These are phyloP conservation scores for Rhyacophila evoluta DNA, from an alignment of 2,888 invertebrate species.

Conservation along the genomic window DNA sequence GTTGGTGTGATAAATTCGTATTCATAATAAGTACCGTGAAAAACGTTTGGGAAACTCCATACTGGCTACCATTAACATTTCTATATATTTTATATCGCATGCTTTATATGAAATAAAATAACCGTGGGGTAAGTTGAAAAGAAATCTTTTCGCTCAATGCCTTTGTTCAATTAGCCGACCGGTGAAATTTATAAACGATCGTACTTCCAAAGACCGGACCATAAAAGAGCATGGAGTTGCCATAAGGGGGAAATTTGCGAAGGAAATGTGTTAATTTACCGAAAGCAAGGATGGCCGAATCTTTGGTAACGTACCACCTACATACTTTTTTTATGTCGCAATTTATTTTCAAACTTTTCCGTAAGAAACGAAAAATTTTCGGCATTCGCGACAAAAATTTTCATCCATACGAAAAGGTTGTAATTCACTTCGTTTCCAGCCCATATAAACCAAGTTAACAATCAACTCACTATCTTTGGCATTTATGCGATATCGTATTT, in stretches of 20 bases:
- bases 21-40: too few species aligned
- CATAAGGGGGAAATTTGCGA: slow-evolving; percentile 8
- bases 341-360: too few species aligned
- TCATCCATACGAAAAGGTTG: too few species aligned
- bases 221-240: background rate
- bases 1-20: too few species aligned
- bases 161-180: slow-evolving; percentile 44
- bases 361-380: too few species aligned
- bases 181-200: slow-evolving; percentile 29
- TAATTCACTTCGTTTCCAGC: too few species aligned
- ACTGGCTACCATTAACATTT: background rate
- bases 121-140: slow-evolving; percentile 31
- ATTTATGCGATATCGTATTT: too few species aligned
- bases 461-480: too few species aligned
- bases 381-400: too few species aligned
- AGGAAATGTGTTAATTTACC: slow-evolving; percentile 14
- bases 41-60: background rate
- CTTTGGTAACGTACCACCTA: background rate
- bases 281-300: background rate
- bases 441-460: too few species aligned
- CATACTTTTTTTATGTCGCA: too few species aligned
- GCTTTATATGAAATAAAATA: slow-evolving; percentile 23
- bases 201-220: background rate
- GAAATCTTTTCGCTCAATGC: slow-evolving; percentile 37
- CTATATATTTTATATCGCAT: slow-evolving; percentile 4